These are phyloP conservation scores for Nebria brevicollis DNA, from an alignment of 2,888 invertebrate species.

Conservation along the genomic window DNA sequence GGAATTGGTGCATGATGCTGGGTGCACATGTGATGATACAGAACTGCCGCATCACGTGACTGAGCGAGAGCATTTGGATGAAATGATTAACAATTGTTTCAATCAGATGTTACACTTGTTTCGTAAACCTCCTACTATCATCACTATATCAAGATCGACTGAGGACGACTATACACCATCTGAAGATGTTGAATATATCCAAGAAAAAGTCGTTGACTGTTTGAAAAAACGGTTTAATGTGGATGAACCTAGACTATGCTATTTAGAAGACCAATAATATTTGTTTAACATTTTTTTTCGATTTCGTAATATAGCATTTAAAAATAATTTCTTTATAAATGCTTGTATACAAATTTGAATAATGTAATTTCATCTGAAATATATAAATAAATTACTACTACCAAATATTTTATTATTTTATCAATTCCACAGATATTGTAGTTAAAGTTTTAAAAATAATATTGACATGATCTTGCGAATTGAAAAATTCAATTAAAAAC, in stretches of 20 bases:
- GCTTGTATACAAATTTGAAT: not conserved
- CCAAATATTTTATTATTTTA: no score
- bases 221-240: conserved; percentile 67
- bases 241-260: conserved; percentile 66
- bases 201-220: conserved; percentile 72
- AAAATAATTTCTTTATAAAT: not conserved
- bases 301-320: no score
- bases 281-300: not conserved
- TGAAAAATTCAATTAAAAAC: no score
- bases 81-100: conserved; percentile 70
- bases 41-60: conserved; percentile 88
- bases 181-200: conserved; percentile 83
- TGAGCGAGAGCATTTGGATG: conserved; percentile 72
- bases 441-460: no score
- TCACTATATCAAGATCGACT: conserved; percentile 87
- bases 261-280: conserved; percentile 54
- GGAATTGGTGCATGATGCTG: conserved; percentile 84
- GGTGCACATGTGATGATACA: conserved; percentile 87
- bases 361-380: no score
- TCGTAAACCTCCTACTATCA: conserved; percentile 73
- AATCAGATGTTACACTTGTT: conserved; percentile 68
- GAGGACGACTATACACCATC: conserved; percentile 90
- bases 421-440: no score
- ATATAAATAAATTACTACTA: no score
- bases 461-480: no score